phyloP scores from a whole-genome alignment of 2,888 invertebrate genomes.

The Sussaba pulchella region DNA sequence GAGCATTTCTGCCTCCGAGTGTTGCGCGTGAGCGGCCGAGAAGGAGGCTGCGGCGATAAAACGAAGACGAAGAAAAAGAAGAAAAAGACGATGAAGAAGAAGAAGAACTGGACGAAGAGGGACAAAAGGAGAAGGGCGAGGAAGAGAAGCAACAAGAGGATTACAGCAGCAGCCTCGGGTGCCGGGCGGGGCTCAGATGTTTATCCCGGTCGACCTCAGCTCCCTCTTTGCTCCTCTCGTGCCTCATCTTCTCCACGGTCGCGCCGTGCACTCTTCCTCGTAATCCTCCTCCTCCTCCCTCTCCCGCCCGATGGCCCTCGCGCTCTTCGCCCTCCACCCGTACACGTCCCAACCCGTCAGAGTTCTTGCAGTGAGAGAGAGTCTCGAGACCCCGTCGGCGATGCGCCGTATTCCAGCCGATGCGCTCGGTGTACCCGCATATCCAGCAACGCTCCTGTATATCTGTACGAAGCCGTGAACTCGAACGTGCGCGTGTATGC shows the following conservation, averaged over 20 bases:
- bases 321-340: constrained; percentile 69
- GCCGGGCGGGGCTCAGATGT: constrained; percentile 84
- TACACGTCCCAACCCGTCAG: constrained; percentile 62
- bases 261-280: constrained; percentile 53
- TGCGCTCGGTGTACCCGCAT: constrained; percentile 62
- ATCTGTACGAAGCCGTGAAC: constrained; percentile 40
- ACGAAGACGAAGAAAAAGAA: constrained; percentile 63
- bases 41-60: constrained; percentile 58
- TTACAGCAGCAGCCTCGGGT: constrained; percentile 80
- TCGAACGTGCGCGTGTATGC: neutral
- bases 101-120: constrained; percentile 67
- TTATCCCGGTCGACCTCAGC: constrained; percentile 84
- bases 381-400: constrained; percentile 56
- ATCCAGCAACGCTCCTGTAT: constrained; percentile 22
- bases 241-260: constrained; percentile 66
- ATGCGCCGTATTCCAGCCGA: constrained; percentile 50
- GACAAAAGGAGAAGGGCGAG: constrained; percentile 65
- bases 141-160: constrained; percentile 76
- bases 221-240: constrained; percentile 71
- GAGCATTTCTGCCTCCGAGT: constrained; percentile 45
- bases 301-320: constrained; percentile 76
- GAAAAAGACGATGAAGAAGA: constrained; percentile 65
- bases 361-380: constrained; percentile 74
- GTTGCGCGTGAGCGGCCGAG: constrained; percentile 53
- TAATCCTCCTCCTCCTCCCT: constrained; percentile 66